Evolutionary conservation across 2,888 invertebrate species (phyloP), one percentile per base, ranked within the genome.

Genomic region (Ctenicera cuprea): DNA sequence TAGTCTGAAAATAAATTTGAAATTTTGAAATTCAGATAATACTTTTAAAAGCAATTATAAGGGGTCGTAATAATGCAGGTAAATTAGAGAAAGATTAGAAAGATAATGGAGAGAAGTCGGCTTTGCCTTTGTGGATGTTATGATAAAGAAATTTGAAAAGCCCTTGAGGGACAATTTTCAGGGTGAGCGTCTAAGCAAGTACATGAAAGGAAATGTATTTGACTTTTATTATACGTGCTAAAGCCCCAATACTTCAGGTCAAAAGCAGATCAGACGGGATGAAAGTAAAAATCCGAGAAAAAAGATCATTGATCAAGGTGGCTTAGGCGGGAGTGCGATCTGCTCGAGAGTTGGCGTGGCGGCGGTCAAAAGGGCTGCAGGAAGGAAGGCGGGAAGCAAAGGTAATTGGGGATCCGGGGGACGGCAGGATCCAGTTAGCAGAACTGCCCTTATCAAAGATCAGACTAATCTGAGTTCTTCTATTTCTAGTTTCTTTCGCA

Each of bases 381-480:
- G 76, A 78, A 78, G 78, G 74, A 80, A 79, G 78, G 76, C 77
- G 64, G 68, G 76, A 74, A 73, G 80, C 71, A 78, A 80, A 81
- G 81, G 80, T 81, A 81, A 81, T 81, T 81, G 81, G 78, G 77
- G 75, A 78, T 76, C 77, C 73, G 68, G 76, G 75, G 74, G 68
- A 69, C 68, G 71, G 73, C 61, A 73, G 74, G 75, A 67, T 72
- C 73, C 78, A 76, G 78, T 80, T 79, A 77, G 79, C 68, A 74
- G 76, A 75, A 77, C 78, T 78, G 77, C 80, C 80, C 82, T 83
- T 84, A 84, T 84, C 84, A 81, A 77, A 80, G 81, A 84, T 85
- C 84, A 80, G 81, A 81, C 85, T 85, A 85, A 85, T 85, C 84
- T 83, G 82, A 84, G 79, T 83, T 83, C 82, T 82, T 83, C 84